phyloP scores from a whole-genome alignment of 2,888 invertebrate species.

The Hydraecia micacea region DNA sequence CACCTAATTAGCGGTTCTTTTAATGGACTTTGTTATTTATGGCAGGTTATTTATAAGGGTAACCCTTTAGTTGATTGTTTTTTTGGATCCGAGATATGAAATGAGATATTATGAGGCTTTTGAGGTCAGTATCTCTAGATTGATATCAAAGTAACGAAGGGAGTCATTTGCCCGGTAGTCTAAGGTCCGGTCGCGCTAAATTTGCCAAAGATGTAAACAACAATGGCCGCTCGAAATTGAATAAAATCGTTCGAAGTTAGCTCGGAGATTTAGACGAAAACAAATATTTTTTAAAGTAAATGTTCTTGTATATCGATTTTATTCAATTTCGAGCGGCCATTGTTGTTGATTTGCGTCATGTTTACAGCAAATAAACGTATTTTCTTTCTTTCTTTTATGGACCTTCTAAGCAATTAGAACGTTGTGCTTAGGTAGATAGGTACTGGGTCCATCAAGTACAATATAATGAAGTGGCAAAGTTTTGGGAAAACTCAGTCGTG shows the following conservation, averaged over 20 bases:
- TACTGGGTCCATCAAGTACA: background rate
- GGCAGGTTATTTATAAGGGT: constrained; percentile 46
- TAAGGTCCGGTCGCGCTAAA: too few relatives aligned
- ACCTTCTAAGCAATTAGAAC: background rate
- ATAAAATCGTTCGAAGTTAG: too few relatives aligned
- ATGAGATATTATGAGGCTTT: constrained; percentile 1
- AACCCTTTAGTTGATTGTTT: constrained; percentile 15
- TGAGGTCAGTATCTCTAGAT: background rate
- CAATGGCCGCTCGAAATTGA: too few relatives aligned
- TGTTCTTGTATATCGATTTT: too few relatives aligned
- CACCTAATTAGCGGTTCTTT: constrained; percentile 27
- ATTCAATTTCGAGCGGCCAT: too few relatives aligned
- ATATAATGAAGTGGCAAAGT: too few relatives aligned
- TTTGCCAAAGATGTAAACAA: too few relatives aligned
- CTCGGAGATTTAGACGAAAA: too few relatives aligned
- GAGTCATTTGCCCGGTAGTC: background rate
- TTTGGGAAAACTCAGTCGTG: too few relatives aligned
- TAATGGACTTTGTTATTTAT: constrained; percentile 45
- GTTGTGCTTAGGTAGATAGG: background rate
- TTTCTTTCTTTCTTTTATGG: background rate
- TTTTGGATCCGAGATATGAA: constrained; percentile 23
- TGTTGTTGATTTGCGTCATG: background rate
- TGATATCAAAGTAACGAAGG: constrained; percentile 10
- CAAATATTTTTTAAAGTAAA: too few relatives aligned
- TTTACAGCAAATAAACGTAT: background rate